Percentiles rank a stretch among this genome's conserved stretches.
These are phyloP conservation scores for Cheilosia soror DNA, from an alignment of 2,888 invertebrate species.

Conservation along the genomic window DNA sequence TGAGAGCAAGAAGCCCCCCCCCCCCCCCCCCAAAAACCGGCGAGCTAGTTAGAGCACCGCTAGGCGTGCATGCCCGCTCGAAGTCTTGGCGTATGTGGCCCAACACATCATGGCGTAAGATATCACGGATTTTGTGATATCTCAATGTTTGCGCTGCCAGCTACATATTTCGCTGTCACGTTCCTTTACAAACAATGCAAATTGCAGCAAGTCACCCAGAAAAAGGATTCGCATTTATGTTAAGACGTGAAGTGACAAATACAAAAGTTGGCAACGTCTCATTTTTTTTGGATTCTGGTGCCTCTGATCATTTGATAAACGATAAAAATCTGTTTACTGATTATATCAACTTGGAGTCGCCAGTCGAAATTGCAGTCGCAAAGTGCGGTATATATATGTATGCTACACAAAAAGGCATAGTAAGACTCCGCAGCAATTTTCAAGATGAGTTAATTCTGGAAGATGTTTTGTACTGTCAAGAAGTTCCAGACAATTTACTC, in stretches of 20 bases:
- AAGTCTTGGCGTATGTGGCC: too few relatives aligned
- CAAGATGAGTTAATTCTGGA: conserved; percentile 73
- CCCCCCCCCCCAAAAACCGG: too few relatives aligned
- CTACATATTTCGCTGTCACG: too few relatives aligned
- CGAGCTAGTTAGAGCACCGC: too few relatives aligned
- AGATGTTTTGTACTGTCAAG: conserved; percentile 76
- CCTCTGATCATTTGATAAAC: conserved; percentile 75
- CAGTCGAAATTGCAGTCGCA: conserved; percentile 79
- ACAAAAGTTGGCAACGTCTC: conserved; percentile 27
- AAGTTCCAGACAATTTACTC: conserved; percentile 78
- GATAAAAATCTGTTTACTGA: conserved; percentile 59
- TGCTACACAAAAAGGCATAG: conserved; percentile 55
- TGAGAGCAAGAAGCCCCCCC: too few relatives aligned
- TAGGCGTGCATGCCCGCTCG: too few relatives aligned
- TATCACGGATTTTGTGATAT: too few relatives aligned
- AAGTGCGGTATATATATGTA: conserved; percentile 75
- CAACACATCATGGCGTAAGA: too few relatives aligned
- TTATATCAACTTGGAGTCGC: conserved; percentile 64
- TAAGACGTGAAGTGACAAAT: conserved; percentile 3
- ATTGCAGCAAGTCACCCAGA: too few relatives aligned
- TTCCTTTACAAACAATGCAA: too few relatives aligned
- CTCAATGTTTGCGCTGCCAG: too few relatives aligned
- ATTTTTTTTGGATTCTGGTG: conserved; percentile 69
- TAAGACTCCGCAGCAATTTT: conserved; percentile 70
- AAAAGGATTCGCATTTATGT: conserved; percentile 61